Percentiles rank a stretch among this genome's conserved stretches.
Evolutionary conservation across 2,888 invertebrate genomes (phyloP).

Genomic region (Machimus atricapillus): DNA sequence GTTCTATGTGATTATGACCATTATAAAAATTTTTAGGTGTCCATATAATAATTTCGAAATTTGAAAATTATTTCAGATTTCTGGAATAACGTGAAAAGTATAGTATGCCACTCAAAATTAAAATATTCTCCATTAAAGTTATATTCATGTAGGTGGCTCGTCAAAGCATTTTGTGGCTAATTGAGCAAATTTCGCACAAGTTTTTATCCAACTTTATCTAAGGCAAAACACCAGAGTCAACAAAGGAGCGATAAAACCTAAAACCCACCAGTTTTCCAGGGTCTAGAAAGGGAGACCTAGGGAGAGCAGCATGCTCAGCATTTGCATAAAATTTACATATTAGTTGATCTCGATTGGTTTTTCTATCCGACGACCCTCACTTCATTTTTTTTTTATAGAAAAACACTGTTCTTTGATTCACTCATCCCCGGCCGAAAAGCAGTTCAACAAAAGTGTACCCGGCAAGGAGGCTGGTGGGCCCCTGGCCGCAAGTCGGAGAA

Average conservation of each 20-base stretch:
- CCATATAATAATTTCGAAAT: too few species aligned
- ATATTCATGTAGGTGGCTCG: neutral
- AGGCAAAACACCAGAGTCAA: neutral
- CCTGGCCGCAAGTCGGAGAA: neutral
- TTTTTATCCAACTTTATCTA: conserved; percentile 3
- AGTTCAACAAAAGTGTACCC: neutral
- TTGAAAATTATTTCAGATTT: too few species aligned
- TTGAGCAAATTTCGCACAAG: neutral
- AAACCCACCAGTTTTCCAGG: neutral
- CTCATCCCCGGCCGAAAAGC: neutral
- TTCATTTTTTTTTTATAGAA: conserved; percentile 38
- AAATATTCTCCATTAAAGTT: neutral
- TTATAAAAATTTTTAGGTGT: too few species aligned
- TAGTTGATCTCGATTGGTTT: conserved; percentile 50
- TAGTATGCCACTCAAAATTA: too few species aligned
- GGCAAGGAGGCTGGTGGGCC: neutral
- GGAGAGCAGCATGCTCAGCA: conserved; percentile 37
- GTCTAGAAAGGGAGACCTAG: neutral
- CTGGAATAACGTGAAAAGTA: too few species aligned
- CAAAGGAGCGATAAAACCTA: neutral
- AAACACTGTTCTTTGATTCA: conserved; percentile 39
- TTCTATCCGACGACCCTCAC: conserved; percentile 41
- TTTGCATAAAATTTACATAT: conserved; percentile 51
- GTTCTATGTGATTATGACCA: too few species aligned
- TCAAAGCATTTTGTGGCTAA: neutral